These are phyloP conservation scores for Falcaria lacertinaria DNA, from an alignment of 2,888 invertebrate species.

Conservation along the genomic window DNA sequence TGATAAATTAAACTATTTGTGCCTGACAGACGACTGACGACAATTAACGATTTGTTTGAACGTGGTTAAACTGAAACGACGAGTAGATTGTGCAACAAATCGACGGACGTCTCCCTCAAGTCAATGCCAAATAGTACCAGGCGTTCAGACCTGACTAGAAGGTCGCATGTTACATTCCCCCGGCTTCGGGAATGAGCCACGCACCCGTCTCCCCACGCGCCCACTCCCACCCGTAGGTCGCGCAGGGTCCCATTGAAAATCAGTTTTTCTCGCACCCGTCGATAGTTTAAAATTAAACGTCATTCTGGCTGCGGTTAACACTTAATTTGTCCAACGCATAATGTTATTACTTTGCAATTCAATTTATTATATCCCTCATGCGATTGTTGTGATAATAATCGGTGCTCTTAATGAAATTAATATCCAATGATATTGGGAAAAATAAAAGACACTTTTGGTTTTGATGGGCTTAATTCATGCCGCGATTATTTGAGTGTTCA, in stretches of 20 bases:
- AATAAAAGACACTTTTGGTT: conserved; percentile 36
- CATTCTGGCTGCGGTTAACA: conserved; percentile 71
- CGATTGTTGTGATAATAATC: conserved; percentile 66
- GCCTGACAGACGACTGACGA: too few species aligned
- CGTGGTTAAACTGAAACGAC: too few species aligned
- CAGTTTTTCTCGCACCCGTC: conserved; percentile 66
- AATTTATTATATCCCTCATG: conserved; percentile 68
- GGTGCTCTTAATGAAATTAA: conserved; percentile 70
- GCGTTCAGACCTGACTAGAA: conserved; percentile 43
- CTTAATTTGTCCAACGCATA: conserved; percentile 70
- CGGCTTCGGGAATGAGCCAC: conserved; percentile 22
- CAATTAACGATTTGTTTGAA: too few species aligned
- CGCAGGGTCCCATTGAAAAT: conserved; percentile 51
- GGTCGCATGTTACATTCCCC: conserved; percentile 42
- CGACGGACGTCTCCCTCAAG: conserved; percentile 55
- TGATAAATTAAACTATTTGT: too few species aligned
- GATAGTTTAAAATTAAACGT: conserved; percentile 76
- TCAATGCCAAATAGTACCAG: conserved; percentile 79
- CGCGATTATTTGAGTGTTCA: conserved; percentile 22
- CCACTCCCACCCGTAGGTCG: conserved; percentile 35
- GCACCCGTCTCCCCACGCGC: conserved; percentile 26
- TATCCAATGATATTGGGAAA: conserved; percentile 46
- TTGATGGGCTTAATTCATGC: conserved; percentile 26
- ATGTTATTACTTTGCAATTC: conserved; percentile 71
- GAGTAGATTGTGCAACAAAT: conserved; percentile 38